Percentiles rank a stretch among this genome's conserved stretches.
Conservation (phyloP, 2,888 invertebrate species). For the Cerceris rybyensis region DNA sequence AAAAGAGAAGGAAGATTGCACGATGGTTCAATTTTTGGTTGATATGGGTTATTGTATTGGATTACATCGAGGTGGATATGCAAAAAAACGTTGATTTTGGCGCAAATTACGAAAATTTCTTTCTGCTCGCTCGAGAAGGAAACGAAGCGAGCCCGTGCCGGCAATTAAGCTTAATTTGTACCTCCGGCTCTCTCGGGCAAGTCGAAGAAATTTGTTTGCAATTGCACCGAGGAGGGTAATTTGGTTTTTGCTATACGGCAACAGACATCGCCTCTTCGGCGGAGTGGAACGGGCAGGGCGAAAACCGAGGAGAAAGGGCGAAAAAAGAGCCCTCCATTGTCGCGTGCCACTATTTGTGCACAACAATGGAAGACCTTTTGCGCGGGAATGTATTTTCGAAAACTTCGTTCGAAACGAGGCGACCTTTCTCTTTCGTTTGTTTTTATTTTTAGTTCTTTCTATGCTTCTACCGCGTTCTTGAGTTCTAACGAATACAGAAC, state of each 20-base stretch:
- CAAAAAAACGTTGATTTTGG: no score
- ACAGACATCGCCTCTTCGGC: neutral
- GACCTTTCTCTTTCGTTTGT: neutral
- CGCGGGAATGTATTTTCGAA: constrained; percentile 20
- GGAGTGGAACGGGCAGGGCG: neutral
- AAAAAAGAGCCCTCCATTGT: constrained; percentile 7
- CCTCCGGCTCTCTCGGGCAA: neutral
- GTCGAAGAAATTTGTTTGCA: constrained; percentile 33
- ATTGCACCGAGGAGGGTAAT: constrained; percentile 24
- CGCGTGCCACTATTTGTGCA: constrained; percentile 10
- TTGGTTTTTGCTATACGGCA: constrained; percentile 8
- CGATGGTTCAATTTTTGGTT: no score
- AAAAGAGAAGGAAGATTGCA: no score
- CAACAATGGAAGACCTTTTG: neutral
- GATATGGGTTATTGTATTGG: no score
- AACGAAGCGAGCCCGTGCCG: constrained; percentile 1
- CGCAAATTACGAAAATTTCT: neutral
- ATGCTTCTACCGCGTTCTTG: neutral
- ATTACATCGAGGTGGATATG: neutral
- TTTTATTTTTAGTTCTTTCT: neutral
- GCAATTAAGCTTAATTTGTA: constrained; percentile 25
- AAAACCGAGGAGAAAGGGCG: neutral
- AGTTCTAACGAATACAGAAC: no score
- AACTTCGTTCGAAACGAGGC: constrained; percentile 1
- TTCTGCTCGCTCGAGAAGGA: constrained; percentile 7